Evolutionary conservation across 1,140 invertebrate genomes (phyloP).

Genomic region (Colletes gigas): DNA sequence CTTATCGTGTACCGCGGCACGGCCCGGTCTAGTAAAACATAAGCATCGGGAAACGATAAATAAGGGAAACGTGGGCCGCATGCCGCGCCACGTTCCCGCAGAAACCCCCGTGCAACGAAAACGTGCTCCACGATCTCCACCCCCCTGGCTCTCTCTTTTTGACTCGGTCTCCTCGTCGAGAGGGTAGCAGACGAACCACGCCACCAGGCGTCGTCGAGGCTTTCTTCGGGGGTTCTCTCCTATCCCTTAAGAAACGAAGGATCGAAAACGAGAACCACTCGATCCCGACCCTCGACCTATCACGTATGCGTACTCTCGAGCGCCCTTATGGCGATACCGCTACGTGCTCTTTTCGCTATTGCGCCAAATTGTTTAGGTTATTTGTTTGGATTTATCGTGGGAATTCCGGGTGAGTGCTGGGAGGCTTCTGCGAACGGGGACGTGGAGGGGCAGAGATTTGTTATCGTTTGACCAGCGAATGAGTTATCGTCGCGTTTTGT

Average conservation of each 20-base stretch:
- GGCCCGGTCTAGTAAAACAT: conserved; percentile 80
- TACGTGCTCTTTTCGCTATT: conserved; percentile 67
- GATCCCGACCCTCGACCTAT: conserved; percentile 63
- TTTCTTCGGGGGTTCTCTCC: conserved; percentile 39
- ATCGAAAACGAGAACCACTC: conserved; percentile 35
- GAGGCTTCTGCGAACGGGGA: background rate
- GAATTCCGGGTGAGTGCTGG: conserved; percentile 27
- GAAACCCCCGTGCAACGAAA: conserved; percentile 46
- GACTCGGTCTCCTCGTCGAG: conserved; percentile 7
- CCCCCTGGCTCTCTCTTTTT: background rate
- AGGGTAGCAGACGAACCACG: conserved; percentile 22
- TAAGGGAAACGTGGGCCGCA: conserved; percentile 80
- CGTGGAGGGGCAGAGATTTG: background rate
- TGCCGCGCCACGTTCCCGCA: conserved; percentile 64
- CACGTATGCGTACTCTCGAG: conserved; percentile 66
- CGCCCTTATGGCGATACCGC: conserved; percentile 45
- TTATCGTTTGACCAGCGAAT: conserved; percentile 17
- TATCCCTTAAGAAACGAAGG: conserved; percentile 30
- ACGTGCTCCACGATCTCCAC: conserved; percentile 22
- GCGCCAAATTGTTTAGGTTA: conserved; percentile 76
- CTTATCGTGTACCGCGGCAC: conserved; percentile 76
- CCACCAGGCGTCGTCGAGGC: conserved; percentile 31
- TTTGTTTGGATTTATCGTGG: conserved; percentile 70
- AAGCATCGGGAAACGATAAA: conserved; percentile 82
- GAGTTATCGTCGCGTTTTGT: conserved; percentile 11